Conservation (phyloP, 30 jellyfish, hydroid and myxozoan species). For the Chrysaora quinquecirrha region DNA sequence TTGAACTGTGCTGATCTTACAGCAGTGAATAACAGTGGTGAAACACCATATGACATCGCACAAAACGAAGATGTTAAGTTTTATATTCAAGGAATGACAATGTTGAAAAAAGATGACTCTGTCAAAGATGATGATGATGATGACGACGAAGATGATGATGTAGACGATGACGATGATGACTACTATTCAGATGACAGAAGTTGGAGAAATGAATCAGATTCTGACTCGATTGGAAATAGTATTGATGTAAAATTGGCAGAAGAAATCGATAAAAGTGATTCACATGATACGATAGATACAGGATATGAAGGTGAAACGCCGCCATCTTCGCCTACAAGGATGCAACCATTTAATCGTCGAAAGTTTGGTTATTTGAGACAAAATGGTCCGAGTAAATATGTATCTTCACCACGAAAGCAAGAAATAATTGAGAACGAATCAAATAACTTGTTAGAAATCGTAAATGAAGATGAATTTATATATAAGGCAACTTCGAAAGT, state of each 20-base stretch:
- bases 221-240: constrained; percentile 32
- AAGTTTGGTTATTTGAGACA: constrained; percentile 12
- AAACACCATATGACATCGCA: constrained; percentile 76
- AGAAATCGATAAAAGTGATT: constrained; percentile 13
- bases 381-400: neutral
- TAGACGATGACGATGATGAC: constrained; percentile 15
- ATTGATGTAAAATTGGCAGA: constrained; percentile 12
- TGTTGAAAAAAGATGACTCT: constrained; percentile 19
- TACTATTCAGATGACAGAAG: constrained; percentile 23
- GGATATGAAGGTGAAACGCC: constrained; percentile 28
- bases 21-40: constrained; percentile 58
- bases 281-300: constrained; percentile 41
- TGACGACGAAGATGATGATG: neutral
- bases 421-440: neutral
- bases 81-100: constrained; percentile 53
- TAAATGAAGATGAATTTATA: constrained; percentile 8
- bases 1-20: constrained; percentile 76
- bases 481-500: neutral
- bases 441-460: neutral
- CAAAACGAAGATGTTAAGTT: constrained; percentile 54
- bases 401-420: neutral
- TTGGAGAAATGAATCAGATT: constrained; percentile 20
- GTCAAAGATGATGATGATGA: constrained; percentile 15
- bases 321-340: constrained; percentile 17
- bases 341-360: neutral